Evolutionary conservation across 2,113 vertebrate species (phyloP).

Genomic region (Myotis brandtii): DNA sequence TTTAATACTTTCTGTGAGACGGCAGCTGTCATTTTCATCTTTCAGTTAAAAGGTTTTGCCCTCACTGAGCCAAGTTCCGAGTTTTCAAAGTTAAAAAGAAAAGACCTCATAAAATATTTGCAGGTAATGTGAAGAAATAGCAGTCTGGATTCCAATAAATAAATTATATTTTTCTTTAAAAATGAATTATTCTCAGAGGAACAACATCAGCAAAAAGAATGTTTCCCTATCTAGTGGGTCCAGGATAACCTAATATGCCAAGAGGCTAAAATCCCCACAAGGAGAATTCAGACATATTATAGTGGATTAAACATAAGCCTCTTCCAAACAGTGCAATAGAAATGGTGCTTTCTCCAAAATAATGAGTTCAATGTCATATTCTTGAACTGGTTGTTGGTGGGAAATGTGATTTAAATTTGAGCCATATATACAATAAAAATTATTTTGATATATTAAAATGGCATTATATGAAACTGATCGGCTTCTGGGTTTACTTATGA

Average conservation of each 20-base stretch:
- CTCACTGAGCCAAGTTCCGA: slow-evolving; percentile 13
- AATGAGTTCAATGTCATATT: neutral
- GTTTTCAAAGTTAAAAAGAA: slow-evolving; percentile 50
- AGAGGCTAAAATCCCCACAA: neutral
- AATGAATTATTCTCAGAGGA: slow-evolving; percentile 60
- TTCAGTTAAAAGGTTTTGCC: slow-evolving; percentile 57
- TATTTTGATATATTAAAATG: neutral
- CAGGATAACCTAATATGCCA: neutral
- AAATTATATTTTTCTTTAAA: slow-evolving; percentile 69
- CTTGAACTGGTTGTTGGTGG: neutral
- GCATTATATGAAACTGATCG: neutral
- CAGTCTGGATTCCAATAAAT: slow-evolving; percentile 62
- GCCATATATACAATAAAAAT: neutral
- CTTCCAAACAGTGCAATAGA: neutral
- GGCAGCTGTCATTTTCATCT: slow-evolving; percentile 55
- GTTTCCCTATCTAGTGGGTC: neutral
- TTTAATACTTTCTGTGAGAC: slow-evolving; percentile 35
- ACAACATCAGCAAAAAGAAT: slow-evolving; percentile 17
- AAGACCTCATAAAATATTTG: slow-evolving; percentile 66
- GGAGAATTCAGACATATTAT: slow-evolving; percentile 28
- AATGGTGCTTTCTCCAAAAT: neutral
- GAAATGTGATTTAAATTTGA: slow-evolving; percentile 17
- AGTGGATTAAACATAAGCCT: neutral
- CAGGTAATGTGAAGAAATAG: neutral
- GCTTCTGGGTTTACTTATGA: neutral